Evolutionary conservation across 2,113 vertebrate genomes (phyloP), one percentile per base, ranked within the genome.

Genomic region (Peromyscus leucopus): DNA sequence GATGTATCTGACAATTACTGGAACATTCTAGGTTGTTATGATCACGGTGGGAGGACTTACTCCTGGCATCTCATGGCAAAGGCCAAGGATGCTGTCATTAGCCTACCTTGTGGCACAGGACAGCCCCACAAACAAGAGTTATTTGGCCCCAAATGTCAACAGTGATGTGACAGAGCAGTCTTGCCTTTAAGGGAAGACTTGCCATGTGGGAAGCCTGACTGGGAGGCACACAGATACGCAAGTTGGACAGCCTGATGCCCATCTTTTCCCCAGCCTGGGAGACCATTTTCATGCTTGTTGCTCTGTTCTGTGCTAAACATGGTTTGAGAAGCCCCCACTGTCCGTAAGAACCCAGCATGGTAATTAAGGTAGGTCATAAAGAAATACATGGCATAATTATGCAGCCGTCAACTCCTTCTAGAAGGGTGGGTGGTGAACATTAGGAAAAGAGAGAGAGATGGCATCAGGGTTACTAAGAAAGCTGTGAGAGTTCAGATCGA

Each of bases 391-490:
- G n/a, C 0, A 2, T 7, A 26, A 48, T 1, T 2, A 19, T 7
- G 63, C 24, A 11, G 42, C 67, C 1, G 22, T 51, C 0, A 28
- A 9, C 4, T 28, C 17, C 26, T 22, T n/a, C 0, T 28, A 4
- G 42, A 48, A n/a, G 11, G 31, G 19, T 0, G 26, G 48, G 15
- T 9, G 57, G 11, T 9, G 21, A 6, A 16, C 1, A 17, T 57
- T 24, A 2, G 69, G 42, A n/a, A 42, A 82, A 48, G 74, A 46
- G 85, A 48, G 46, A 61, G 39, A 31, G 26, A 9, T 24, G 39
- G 72, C 10, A 3, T 33, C 22, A 36, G 33, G 28, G 36, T 28
- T 28, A 28, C 85, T 0, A 0, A 26, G 78, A 65, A 10, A 39
- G 51, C 71, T 26, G 2, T 33, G 84, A 24, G 8, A 5, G 9